Base-by-base conservation (phyloP, 2,797 vertebrate genomes). In the Neomorphus geoffroyi region DNA sequence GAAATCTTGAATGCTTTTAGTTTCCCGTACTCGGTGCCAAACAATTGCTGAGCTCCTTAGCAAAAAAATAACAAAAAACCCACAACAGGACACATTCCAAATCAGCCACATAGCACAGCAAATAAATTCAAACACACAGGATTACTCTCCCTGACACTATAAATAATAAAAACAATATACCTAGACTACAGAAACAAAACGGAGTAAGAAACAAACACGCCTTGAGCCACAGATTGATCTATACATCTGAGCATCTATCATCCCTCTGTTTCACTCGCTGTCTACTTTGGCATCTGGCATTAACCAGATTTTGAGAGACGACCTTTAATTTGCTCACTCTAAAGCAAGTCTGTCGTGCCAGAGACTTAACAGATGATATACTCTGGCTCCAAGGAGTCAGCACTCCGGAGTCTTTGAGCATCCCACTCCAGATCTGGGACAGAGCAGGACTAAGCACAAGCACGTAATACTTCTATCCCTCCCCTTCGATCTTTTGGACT, bases 121-220 rank as follows among this genome's bases (percentile, higher is more conserved):
- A 96, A 95, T 92, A 94, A 93, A 94, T 88, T 85, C 90, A 95
- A 88, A 92, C 78, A 70, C 89, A 61, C 10, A 13, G 77, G 62
- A 90, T 91, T 81, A 79, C 78, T 90, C 56, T 64, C 84, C 69
- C 26, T 30, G 8, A 11, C 80, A 27, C 80, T 58, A 92, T 94
- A 97, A 96, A 95, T 94, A 96, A 95, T 91, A 94, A 94, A 94
- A 88, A 81, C 94, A 94, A 96, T 92, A 71, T 61, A 91, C 87
- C 85, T 82, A 64, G 45, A 51, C 83, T 73, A 50, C 60, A 90
- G 94, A 86, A 79, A 93, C 73, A 10, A 18, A 94, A 74, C 30
- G 2, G 3, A 87, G 69, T 15, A 50, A 82, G 91, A 88, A 94
- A 64, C 88, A 92, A 94, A 85, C 83, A 77, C 0, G 60, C 83